A percentile compares a stretch with the other conserved stretches of the same genome.
Evolutionary conservation across 2,888 invertebrate species (phyloP).

Genomic region (Cyrtodaria siliqua): DNA sequence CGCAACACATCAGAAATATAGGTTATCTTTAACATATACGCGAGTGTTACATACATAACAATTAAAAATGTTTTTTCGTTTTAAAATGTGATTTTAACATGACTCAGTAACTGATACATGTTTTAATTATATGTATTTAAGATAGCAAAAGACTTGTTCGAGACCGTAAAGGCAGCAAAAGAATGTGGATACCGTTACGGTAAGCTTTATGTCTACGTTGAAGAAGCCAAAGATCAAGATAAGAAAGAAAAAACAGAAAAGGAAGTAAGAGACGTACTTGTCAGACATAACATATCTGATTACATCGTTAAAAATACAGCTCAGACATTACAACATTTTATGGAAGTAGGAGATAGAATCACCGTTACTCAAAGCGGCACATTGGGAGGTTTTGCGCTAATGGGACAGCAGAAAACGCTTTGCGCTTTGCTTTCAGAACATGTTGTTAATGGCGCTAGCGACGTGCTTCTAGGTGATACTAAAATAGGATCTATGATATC

Average conservation of each 20-base stretch:
- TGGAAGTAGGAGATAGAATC: conserved; percentile 8
- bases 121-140: neutral
- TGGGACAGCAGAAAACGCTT: neutral
- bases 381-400: conserved; percentile 12
- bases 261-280: conserved; percentile 7
- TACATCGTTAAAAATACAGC: neutral
- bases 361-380: neutral
- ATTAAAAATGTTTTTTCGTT: too few relatives aligned
- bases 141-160: conserved; percentile 2
- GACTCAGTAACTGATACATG: neutral
- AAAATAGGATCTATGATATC: conserved; percentile 10
- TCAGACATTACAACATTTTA: conserved; percentile 4
- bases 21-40: too few relatives aligned
- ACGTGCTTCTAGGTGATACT: neutral
- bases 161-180: neutral
- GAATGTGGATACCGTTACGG: conserved; percentile 6
- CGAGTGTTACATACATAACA: too few relatives aligned
- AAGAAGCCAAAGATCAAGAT: conserved; percentile 1
- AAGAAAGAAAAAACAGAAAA: neutral
- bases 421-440: conserved; percentile 18
- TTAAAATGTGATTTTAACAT: too few relatives aligned
- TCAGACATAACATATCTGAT: conserved; percentile 2
- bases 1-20: too few relatives aligned
- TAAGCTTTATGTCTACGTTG: conserved; percentile 7
- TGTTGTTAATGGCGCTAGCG: conserved; percentile 4